Evolutionary conservation across 2,797 vertebrate species (phyloP), one percentile per base, ranked within the genome.

Genomic region (Discoglossus pictus): DNA sequence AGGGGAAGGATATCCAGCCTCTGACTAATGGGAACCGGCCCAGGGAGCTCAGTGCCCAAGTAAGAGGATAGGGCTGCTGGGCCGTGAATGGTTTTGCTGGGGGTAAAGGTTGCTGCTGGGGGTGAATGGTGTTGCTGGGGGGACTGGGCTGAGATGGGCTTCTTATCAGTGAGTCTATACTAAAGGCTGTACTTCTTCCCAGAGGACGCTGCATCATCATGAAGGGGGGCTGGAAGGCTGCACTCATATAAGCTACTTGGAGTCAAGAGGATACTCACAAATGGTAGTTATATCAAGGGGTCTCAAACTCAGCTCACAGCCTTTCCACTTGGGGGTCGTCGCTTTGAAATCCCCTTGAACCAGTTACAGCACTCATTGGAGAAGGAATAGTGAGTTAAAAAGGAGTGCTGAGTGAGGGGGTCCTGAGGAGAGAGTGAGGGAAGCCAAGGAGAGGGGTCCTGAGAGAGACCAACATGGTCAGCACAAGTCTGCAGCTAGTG

Each of bases 171-270:
- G 94, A 95, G 90, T 97, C 94, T 65, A 97, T 96, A 88, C 94
- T 95, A 88, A 97, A 97, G 84, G 94, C 93, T 75, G 93, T 92
- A 84, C 88, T 89, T 82, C 90, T 93, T 85, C 94, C 94, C 85
- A 94, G 83, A 75, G 93, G 94, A 84, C 94, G 93, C 93, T 94
- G 94, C 93, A 96, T 95, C 93, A 93, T 93, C 91, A 89, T 92
- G 86, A 93, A 91, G 82, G 92, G 89, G 69, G 92, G 83, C 76
- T 80, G 86, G 84, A 90, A 92, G 68, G 92, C 91, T 76, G 92
- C 93, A 86, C 93, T 93, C 93, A 95, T 95, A 81, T 76, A 80
- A 79, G 79, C 76, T 25, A 4, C 67, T 40, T 25, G 46, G 44
- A 46, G 52, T 48, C 36, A 61, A 5, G 46, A 25, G 16, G 52